Base-by-base conservation (phyloP, 2,888 invertebrate species). In the Keiferia lycopersicella region DNA sequence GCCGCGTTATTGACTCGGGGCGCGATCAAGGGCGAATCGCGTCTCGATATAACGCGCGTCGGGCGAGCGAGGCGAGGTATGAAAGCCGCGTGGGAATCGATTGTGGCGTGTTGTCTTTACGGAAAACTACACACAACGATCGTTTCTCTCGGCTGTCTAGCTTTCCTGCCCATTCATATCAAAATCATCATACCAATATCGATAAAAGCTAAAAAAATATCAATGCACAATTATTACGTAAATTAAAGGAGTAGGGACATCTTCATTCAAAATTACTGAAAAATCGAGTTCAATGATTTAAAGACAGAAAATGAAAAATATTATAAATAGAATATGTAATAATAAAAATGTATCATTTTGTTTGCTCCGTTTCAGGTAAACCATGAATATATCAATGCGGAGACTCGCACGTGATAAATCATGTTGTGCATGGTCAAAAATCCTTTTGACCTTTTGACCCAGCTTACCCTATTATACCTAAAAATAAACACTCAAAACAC, bases 391-490 rank as follows among this genome's bases (percentile, higher is more conserved):
- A 87, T 81, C 87, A 83, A 81, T 72, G 86, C 86, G 79, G 78
- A 73, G 78, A 16, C 56, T 56, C 34, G 82, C 86, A 76, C 77
- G 87, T 82, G 88, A 81, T 88, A 88, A 86, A 87, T 86, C 79
- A 74, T 67, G 73, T 79, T 16, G 22, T 83, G 87, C 92, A 92
- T 94, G 94, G 93, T 94, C 94, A 94, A 94, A 94, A 94, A 94
- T 93, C 94, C 94, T 94, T 94, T 53, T 61, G 38, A 86, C 86
- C 92, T 93, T 86, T 88, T 79, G 79, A 34, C 34, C 87, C 86
- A 72, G 84, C 80, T 80, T 80, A 86, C 75, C 78, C 88, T 89
- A 90, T 79, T 81, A 86, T 87, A 91, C 90, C 90, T 91, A 91
- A 89, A 90, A 91, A 88, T 90, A 89, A 91, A 87, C 89, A 87